phyloP scores from a whole-genome alignment of 2,113 vertebrate species.

The Stercorarius parasiticus region DNA sequence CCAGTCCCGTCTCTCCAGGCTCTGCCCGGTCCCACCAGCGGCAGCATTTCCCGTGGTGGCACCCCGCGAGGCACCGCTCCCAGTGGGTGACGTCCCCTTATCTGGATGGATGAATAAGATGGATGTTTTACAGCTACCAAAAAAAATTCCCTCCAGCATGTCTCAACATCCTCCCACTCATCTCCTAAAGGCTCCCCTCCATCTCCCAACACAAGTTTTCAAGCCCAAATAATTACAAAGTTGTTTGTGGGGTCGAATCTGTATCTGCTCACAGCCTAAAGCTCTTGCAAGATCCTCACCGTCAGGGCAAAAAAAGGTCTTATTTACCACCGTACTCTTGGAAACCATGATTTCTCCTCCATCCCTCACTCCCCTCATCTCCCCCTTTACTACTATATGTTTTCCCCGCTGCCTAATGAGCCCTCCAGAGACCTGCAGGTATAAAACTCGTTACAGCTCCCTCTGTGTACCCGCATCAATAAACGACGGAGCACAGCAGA shows the following conservation, averaged over 20 bases:
- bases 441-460: constrained; percentile 76
- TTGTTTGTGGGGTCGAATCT: not conserved
- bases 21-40: not conserved
- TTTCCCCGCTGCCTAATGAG: constrained; percentile 80
- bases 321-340: constrained; percentile 55
- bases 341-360: constrained; percentile 68
- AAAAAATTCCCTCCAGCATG: not conserved
- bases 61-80: rapidly evolving
- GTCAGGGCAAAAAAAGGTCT: not conserved
- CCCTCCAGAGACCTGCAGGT: constrained; percentile 76
- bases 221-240: not conserved
- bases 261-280: not conserved
- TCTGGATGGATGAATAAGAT: not conserved
- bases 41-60: not conserved
- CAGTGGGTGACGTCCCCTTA: not conserved
- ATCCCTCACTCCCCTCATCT: constrained; percentile 54
- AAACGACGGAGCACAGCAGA: constrained; percentile 57
- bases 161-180: not conserved
- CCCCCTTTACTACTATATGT: constrained; percentile 65
- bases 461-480: constrained; percentile 68
- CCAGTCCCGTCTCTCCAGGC: not conserved
- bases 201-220: not conserved
- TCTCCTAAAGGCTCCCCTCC: not conserved
- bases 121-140: not conserved
- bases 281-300: not conserved